These are phyloP conservation scores for Eolophus roseicapilla DNA, from an alignment of 2,113 vertebrate species.

Conservation along the genomic window DNA sequence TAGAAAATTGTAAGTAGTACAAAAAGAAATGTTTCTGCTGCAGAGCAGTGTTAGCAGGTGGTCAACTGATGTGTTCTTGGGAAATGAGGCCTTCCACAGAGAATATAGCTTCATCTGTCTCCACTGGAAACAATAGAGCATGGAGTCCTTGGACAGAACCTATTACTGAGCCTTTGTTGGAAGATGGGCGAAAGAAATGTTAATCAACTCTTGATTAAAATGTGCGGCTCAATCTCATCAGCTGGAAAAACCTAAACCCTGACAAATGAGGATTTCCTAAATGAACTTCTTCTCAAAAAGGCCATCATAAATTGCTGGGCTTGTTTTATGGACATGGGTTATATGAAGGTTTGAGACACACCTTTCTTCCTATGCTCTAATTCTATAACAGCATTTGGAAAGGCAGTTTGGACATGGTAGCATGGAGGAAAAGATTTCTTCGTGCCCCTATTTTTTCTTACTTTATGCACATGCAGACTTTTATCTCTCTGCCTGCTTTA, in stretches of 20 bases:
- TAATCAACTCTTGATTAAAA: constrained; percentile 11
- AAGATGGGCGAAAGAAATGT: not conserved
- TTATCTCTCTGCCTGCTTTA: not conserved
- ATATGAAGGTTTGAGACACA: not conserved
- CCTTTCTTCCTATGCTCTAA: not conserved
- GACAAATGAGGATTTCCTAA: not conserved
- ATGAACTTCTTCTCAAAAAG: not conserved
- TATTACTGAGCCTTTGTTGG: not conserved
- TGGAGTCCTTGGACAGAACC: not conserved
- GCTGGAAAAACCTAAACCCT: not conserved
- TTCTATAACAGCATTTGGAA: not conserved
- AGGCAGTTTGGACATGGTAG: not conserved
- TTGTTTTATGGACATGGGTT: not conserved
- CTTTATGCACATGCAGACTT: not conserved
- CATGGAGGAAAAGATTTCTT: not conserved
- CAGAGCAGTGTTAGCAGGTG: not conserved
- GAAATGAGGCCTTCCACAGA: not conserved
- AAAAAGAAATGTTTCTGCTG: not conserved
- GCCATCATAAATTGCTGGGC: not conserved
- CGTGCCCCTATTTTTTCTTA: not conserved
- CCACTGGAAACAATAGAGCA: constrained; percentile 36
- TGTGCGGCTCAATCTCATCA: not conserved
- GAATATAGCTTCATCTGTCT: not conserved
- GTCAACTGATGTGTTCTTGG: not conserved
- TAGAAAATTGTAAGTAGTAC: not conserved